Conservation (phyloP, 2,113 vertebrate genomes). For the Rallus limicola region DNA sequence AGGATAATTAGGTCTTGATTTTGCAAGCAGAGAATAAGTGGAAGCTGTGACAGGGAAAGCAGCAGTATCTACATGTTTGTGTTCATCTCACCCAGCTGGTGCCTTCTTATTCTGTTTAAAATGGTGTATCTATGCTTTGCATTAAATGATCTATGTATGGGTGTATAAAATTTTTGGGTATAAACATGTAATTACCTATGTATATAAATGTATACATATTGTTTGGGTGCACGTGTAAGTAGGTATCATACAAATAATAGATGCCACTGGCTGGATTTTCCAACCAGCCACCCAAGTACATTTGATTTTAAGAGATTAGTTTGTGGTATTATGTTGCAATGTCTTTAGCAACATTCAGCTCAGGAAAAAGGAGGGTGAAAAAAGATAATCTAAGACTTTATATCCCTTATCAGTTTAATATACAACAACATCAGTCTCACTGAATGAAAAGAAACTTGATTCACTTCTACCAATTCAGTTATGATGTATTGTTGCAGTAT, state of each 20-base stretch:
- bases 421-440: neutral
- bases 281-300: neutral
- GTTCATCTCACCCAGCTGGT: neutral
- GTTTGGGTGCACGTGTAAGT: neutral
- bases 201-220: neutral
- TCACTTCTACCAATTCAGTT: neutral
- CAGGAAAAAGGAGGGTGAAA: neutral
- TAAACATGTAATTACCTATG: neutral
- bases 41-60: neutral
- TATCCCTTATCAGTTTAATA: neutral
- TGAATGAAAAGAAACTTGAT: neutral
- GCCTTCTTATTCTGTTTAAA: neutral
- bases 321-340: neutral
- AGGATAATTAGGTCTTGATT: neutral
- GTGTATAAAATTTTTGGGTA: neutral
- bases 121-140: neutral
- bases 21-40: neutral
- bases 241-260: neutral
- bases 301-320: neutral
- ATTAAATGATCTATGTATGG: neutral
- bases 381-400: neutral
- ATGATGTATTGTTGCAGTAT: neutral
- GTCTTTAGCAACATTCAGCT: neutral
- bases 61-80: neutral
- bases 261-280: neutral